Percentiles rank a stretch among this genome's conserved stretches.
Conservation (phyloP, 2,113 vertebrate genomes). For the Clarias gariepinus region DNA sequence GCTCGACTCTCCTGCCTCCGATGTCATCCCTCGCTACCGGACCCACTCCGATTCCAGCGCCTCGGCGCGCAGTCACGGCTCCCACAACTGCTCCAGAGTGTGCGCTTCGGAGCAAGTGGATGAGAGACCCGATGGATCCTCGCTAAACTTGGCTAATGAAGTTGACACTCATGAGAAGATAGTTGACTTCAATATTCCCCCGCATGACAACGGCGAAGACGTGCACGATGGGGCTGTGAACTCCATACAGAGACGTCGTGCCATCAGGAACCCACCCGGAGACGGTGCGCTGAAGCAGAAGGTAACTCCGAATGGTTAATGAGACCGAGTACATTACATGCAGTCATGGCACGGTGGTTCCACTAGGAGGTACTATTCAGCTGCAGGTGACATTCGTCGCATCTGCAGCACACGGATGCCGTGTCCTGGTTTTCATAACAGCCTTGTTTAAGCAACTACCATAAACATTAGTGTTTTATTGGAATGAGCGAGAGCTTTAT, state of each 20-base stretch:
- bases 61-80: slow-evolving; percentile 60
- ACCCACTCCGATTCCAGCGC: slow-evolving; percentile 65
- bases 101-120: slow-evolving; percentile 42
- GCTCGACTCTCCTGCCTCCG: slow-evolving; percentile 60
- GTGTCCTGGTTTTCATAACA: slow-evolving; percentile 38
- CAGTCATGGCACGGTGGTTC: slow-evolving; percentile 5
- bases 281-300: slow-evolving; percentile 52
- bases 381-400: slow-evolving; percentile 12
- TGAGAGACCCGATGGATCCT: slow-evolving; percentile 49
- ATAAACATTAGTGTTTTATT: slow-evolving; percentile 39
- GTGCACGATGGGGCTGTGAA: slow-evolving; percentile 59
- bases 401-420: background rate
- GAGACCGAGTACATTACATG: background rate
- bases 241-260: slow-evolving; percentile 47
- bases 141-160: slow-evolving; percentile 59
- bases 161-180: slow-evolving; percentile 34
- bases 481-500: background rate
- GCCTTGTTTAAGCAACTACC: slow-evolving; percentile 16
- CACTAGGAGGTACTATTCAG: slow-evolving; percentile 68
- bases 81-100: slow-evolving; percentile 32
- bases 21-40: slow-evolving; percentile 60
- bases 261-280: slow-evolving; percentile 49
- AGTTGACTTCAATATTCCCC: background rate
- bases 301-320: slow-evolving; percentile 55
- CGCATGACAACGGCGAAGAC: slow-evolving; percentile 47